Conservation (phyloP, 2,888 invertebrate species). For the Choreutis nemorana region DNA sequence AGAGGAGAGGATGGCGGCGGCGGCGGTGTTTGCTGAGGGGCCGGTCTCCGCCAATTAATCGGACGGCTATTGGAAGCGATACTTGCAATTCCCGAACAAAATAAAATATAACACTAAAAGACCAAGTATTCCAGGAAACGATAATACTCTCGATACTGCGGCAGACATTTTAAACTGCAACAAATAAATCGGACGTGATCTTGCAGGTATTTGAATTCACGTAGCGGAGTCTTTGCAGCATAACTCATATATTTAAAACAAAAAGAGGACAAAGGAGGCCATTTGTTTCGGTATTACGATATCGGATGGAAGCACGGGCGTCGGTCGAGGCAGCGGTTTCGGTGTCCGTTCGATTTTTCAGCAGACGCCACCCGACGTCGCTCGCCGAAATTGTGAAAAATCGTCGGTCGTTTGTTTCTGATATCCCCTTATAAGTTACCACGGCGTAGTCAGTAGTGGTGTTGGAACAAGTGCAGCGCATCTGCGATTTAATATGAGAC, state of each 20-base stretch:
- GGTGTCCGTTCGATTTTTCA: slow-evolving; percentile 32
- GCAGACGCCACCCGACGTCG: slow-evolving; percentile 20
- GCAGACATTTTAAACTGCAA: not conserved
- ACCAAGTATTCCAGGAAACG: slow-evolving; percentile 19
- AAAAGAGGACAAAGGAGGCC: slow-evolving; percentile 42
- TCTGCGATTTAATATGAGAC: too few relatives aligned
- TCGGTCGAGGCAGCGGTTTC: slow-evolving; percentile 19
- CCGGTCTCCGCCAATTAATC: slow-evolving; percentile 33
- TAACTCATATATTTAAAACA: slow-evolving; percentile 46
- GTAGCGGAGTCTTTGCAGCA: slow-evolving; percentile 26
- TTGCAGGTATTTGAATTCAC: slow-evolving; percentile 28
- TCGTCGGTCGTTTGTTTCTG: slow-evolving; percentile 24
- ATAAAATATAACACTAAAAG: slow-evolving; percentile 26
- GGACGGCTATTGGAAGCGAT: slow-evolving; percentile 27
- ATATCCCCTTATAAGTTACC: not conserved
- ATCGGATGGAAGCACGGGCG: slow-evolving; percentile 33
- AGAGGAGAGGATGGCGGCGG: slow-evolving; percentile 8
- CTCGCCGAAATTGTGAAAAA: slow-evolving; percentile 29
- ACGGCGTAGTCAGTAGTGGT: not conserved
- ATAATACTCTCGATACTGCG: too few relatives aligned
- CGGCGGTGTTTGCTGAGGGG: slow-evolving; percentile 22
- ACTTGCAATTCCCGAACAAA: slow-evolving; percentile 21
- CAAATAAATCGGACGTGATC: slow-evolving; percentile 1
- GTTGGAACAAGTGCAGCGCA: too few relatives aligned
- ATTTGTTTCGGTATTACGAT: slow-evolving; percentile 58